Conservation (phyloP, 2,888 invertebrate species). For the Masnerella sp. region DNA sequence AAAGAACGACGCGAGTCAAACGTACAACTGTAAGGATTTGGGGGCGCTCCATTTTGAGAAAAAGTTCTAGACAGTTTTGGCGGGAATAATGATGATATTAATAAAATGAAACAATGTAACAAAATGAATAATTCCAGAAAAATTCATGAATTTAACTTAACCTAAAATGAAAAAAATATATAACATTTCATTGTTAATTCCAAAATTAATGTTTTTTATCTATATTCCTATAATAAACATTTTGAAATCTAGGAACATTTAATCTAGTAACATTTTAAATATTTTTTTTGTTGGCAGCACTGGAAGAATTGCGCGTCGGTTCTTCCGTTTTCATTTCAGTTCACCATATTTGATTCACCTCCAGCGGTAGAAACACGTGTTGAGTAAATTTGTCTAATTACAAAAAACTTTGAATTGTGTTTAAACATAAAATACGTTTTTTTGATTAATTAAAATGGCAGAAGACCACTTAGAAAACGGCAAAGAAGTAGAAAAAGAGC, state of each 20-base stretch:
- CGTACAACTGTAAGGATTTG: background rate
- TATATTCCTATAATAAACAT: no score
- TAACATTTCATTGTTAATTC: no score
- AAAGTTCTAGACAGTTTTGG: background rate
- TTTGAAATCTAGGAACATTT: no score
- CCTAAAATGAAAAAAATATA: no score
- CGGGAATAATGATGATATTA: no score
- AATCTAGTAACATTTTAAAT: no score
- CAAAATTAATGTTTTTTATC: no score
- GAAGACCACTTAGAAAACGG: conserved; percentile 65
- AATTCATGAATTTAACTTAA: no score
- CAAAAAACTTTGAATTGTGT: no score
- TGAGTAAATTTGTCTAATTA: background rate
- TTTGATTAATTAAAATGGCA: conserved; percentile 10
- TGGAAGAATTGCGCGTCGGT: background rate
- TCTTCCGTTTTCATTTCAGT: background rate
- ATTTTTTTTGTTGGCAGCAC: background rate
- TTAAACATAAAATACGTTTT: background rate
- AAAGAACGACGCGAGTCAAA: background rate
- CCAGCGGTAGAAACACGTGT: background rate
- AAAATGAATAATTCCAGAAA: no score
- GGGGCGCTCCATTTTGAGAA: background rate
- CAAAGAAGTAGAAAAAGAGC: conserved; percentile 47
- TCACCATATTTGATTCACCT: background rate
- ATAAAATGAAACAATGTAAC: no score